phyloP scores from a whole-genome alignment of 2,888 invertebrate species.

The Xylota sylvarum region DNA sequence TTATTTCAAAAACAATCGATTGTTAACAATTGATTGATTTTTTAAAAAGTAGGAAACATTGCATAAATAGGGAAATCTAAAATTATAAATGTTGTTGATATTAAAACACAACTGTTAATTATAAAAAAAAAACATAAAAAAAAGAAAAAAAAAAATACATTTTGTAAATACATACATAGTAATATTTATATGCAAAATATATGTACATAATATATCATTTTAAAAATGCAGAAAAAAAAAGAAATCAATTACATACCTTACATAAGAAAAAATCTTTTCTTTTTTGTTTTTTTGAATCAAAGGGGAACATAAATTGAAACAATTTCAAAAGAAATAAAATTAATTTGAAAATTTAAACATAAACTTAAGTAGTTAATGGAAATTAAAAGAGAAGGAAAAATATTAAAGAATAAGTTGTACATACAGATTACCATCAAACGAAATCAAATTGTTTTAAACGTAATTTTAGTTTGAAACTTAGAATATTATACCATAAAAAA shows the following conservation, averaged over 20 bases:
- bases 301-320: constrained; percentile 73
- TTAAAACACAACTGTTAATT: constrained; percentile 24
- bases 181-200: constrained; percentile 50
- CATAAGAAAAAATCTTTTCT: constrained; percentile 47
- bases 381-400: constrained; percentile 40
- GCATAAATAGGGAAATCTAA: neutral
- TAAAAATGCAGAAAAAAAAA: constrained; percentile 52
- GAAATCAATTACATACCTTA: constrained; percentile 51
- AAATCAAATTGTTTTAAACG: constrained; percentile 74
- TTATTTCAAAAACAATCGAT: constrained; percentile 57
- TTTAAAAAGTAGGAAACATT: neutral
- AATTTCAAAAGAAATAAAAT: constrained; percentile 59
- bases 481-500: constrained; percentile 60
- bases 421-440: constrained; percentile 52
- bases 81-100: constrained; percentile 23
- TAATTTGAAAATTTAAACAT: constrained; percentile 28
- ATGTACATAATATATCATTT: constrained; percentile 72
- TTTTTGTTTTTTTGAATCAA: constrained; percentile 52
- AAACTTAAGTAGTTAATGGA: constrained; percentile 62
- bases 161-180: constrained; percentile 50
- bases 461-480: constrained; percentile 61
- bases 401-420: constrained; percentile 43
- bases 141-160: constrained; percentile 13
- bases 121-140: neutral
- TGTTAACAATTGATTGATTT: constrained; percentile 29